A percentile compares a stretch with the other conserved stretches of the same genome.
phyloP scores from a whole-genome alignment of 1,140 invertebrate genomes.

The Dendrolimus punctatus region DNA sequence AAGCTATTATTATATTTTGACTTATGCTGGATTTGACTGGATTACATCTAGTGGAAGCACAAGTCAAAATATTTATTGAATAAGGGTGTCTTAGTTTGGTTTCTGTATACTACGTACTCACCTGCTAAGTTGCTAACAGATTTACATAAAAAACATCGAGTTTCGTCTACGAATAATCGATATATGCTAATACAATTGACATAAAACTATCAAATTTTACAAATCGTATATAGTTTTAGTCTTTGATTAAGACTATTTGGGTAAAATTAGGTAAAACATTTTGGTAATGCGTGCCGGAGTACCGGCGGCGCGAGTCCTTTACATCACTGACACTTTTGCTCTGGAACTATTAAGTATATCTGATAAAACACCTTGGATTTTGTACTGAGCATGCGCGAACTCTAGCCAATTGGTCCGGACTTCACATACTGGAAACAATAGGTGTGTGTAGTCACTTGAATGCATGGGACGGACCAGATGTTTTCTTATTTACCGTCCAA shows the following conservation, averaged over 20 bases:
- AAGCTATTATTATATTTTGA: no score
- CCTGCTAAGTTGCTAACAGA: conserved; percentile 42
- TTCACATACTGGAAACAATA: conserved; percentile 26
- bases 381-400: conserved; percentile 48
- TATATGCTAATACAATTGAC: conserved; percentile 59
- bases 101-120: conserved; percentile 23
- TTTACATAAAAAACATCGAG: conserved; percentile 32
- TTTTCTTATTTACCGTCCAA: neutral
- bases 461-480: neutral
- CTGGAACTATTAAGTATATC: conserved; percentile 34
- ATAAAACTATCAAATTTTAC: conserved; percentile 28
- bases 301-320: conserved; percentile 38
- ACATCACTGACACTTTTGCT: conserved; percentile 45
- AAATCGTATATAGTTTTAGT: conserved; percentile 16
- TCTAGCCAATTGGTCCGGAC: conserved; percentile 43
- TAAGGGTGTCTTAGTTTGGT: no score
- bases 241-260: conserved; percentile 11
- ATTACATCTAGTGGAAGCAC: no score
- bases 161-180: conserved; percentile 26
- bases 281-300: conserved; percentile 35
- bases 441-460: conserved; percentile 17
- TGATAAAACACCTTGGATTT: conserved; percentile 26
- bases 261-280: conserved; percentile 24
- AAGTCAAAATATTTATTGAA: conserved; percentile 8
- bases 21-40: no score